These are phyloP conservation scores for Mustela nigripes DNA, from an alignment of 2,113 vertebrate species.

Conservation along the genomic window DNA sequence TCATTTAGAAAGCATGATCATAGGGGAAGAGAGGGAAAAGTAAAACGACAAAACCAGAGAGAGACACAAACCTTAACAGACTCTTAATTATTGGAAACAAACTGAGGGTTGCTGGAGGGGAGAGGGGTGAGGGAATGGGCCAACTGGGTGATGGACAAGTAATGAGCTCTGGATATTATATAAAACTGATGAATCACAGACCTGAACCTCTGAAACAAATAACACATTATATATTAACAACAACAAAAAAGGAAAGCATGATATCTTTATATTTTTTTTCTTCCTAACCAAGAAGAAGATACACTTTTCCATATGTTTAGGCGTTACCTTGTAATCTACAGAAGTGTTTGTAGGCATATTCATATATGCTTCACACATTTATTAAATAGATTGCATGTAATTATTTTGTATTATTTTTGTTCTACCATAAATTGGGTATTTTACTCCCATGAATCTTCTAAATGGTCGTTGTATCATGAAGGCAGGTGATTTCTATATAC, in stretches of 20 bases:
- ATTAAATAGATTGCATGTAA: background rate
- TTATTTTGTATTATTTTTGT: background rate
- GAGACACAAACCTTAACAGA: too few relatives aligned
- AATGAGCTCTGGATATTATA: too few relatives aligned
- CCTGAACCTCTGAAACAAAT: too few relatives aligned
- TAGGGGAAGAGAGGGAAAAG: too few relatives aligned
- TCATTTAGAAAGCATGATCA: background rate
- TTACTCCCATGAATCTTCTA: background rate
- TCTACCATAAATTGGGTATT: background rate
- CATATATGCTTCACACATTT: background rate
- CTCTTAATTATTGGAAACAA: too few relatives aligned
- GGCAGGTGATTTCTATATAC: background rate
- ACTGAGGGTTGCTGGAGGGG: too few relatives aligned
- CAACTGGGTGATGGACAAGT: too few relatives aligned
- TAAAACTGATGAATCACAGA: too few relatives aligned
- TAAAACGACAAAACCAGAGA: too few relatives aligned
- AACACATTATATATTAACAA: too few relatives aligned
- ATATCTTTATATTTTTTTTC: background rate
- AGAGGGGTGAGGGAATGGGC: too few relatives aligned
- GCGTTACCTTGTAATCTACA: background rate
- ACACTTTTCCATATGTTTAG: background rate
- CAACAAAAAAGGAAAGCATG: background rate
- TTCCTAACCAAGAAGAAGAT: slow-evolving; percentile 10
- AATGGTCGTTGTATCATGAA: background rate
- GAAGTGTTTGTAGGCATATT: background rate